Conservation (phyloP, 2,113 vertebrate genomes). For the Haemorhous mexicanus region DNA sequence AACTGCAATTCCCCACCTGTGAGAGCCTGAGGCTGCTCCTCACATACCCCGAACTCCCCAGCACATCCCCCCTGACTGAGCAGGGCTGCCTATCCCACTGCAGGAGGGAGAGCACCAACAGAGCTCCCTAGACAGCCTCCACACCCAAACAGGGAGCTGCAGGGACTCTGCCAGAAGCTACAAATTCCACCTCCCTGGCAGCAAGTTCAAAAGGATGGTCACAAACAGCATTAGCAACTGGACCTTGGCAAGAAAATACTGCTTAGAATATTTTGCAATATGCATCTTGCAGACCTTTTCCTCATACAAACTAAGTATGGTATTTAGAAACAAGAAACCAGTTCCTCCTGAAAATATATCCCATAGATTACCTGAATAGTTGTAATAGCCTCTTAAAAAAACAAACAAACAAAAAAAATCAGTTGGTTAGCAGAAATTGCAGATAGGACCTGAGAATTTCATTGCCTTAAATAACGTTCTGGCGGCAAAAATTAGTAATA, state of each 20-base stretch:
- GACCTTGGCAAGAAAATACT: background rate
- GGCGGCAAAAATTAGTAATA: background rate
- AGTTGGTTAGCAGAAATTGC: background rate
- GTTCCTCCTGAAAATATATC: background rate
- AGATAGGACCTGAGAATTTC: background rate
- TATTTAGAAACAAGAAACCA: background rate
- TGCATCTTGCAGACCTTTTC: background rate
- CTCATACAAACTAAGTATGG: background rate
- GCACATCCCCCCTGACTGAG: background rate
- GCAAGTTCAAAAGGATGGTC: background rate
- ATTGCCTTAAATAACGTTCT: background rate
- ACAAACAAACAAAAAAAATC: no score
- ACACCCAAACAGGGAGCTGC: background rate
- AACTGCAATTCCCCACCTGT: background rate
- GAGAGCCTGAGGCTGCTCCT: background rate
- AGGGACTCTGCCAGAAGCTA: background rate
- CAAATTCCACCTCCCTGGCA: background rate
- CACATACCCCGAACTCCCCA: rapidly evolving
- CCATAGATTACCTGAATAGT: background rate
- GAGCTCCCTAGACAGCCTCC: background rate
- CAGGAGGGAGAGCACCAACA: background rate
- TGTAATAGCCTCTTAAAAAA: background rate
- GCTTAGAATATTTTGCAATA: background rate
- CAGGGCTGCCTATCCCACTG: background rate
- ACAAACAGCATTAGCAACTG: background rate